Percentiles rank a stretch among this genome's conserved stretches.
phyloP scores from a whole-genome alignment of 2,113 vertebrate species.

The Python bivittatus region DNA sequence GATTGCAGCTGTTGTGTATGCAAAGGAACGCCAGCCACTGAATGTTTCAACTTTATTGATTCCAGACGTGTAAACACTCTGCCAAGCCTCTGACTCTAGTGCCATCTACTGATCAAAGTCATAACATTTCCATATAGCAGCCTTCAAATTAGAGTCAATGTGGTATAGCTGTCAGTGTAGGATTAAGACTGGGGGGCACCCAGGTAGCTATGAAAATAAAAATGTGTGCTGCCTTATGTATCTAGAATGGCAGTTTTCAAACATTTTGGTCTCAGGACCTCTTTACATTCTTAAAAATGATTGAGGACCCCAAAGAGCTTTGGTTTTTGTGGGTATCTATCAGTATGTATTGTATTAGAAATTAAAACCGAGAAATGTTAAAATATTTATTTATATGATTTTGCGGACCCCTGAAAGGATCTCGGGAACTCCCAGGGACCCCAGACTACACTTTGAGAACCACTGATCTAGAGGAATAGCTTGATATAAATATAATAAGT shows the following conservation, averaged over 20 bases:
- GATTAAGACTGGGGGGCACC: neutral
- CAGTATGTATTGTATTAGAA: neutral
- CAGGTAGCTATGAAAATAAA: too few relatives aligned
- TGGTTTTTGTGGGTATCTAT: neutral
- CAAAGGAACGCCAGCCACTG: neutral
- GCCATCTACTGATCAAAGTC: neutral
- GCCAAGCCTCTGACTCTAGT: neutral
- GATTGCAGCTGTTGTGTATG: neutral
- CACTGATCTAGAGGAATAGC: neutral
- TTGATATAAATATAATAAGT: neutral
- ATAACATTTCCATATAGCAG: neutral
- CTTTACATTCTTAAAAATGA: neutral
- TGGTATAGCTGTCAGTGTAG: neutral
- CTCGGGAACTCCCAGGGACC: neutral
- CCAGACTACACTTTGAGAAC: neutral
- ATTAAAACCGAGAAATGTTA: neutral
- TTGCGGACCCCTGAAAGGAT: neutral
- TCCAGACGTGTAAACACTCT: neutral
- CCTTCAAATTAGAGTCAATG: neutral
- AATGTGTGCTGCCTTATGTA: too few relatives aligned
- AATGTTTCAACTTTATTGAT: neutral
- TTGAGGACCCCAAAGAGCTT: neutral
- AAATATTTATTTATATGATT: neutral
- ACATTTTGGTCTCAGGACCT: neutral
- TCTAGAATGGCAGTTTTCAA: neutral